Conservation (phyloP, 2,113 vertebrate genomes). For the Accipiter cooperii region DNA sequence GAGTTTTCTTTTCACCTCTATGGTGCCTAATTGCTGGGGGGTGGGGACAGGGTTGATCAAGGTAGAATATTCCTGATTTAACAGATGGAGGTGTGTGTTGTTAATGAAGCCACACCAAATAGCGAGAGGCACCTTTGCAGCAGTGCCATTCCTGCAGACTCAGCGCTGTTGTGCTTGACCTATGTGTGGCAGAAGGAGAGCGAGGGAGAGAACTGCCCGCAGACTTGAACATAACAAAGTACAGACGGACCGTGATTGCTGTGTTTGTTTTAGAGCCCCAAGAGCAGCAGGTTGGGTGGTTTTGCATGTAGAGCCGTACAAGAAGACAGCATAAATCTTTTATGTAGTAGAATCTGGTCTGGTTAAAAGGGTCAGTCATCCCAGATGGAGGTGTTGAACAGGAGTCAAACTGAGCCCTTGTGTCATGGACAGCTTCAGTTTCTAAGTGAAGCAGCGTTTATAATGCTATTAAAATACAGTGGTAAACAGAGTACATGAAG, state of each 20-base stretch:
- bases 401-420: neutral
- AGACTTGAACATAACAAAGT: rapidly evolving
- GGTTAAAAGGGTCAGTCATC: neutral
- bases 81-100: neutral
- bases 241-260: neutral
- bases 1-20: neutral
- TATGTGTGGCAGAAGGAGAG: neutral
- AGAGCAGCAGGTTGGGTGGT: neutral
- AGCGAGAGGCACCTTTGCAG: neutral
- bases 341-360: neutral
- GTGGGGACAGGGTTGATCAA: neutral
- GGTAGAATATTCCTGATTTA: neutral
- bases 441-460: neutral
- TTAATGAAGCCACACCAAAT: neutral
- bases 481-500: neutral
- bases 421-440: neutral
- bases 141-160: neutral
- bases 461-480: neutral
- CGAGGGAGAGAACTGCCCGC: neutral
- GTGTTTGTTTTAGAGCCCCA: neutral
- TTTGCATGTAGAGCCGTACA: neutral
- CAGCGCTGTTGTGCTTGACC: neutral
- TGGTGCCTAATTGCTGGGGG: neutral
- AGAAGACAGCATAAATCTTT: neutral
- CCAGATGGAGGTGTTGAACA: neutral